Evolutionary conservation across 2,797 vertebrate genomes (phyloP).

Genomic region (Cryptoprocta ferox): DNA sequence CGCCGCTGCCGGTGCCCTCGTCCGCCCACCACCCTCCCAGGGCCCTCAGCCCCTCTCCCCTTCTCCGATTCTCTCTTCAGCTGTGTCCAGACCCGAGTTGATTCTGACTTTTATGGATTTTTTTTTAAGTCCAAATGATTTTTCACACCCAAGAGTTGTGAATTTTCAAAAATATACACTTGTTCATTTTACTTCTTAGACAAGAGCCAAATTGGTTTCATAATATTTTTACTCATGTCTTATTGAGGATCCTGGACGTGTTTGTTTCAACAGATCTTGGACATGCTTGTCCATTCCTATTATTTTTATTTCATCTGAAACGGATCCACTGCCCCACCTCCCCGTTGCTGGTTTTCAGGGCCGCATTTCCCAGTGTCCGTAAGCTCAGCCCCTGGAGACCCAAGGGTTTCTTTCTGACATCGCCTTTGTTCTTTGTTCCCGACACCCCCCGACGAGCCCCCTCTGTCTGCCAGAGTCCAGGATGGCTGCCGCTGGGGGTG

Average conservation of each 20-base stretch:
- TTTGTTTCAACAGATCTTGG: background rate
- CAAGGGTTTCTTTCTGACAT: fast-evolving
- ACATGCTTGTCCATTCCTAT: too few relatives aligned
- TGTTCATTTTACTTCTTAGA: background rate
- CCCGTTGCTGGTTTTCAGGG: background rate
- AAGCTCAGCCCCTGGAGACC: fast-evolving
- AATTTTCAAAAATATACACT: slow-evolving; percentile 13
- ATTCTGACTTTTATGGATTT: background rate
- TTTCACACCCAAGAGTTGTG: background rate
- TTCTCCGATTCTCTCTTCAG: background rate
- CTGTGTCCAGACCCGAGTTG: background rate
- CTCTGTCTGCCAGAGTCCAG: background rate
- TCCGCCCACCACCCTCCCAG: fast-evolving
- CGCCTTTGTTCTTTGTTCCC: background rate
- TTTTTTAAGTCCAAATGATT: background rate
- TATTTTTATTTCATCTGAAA: background rate
- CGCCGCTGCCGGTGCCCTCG: background rate
- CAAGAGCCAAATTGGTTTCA: background rate
- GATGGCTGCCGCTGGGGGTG: too few relatives aligned
- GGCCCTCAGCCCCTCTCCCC: background rate
- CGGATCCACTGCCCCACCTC: background rate
- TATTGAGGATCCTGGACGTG: background rate
- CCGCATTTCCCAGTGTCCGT: fast-evolving
- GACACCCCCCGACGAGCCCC: too few relatives aligned
- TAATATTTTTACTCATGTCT: background rate